A percentile compares a stretch with the other conserved stretches of the same genome.
These are phyloP conservation scores for Montipora foliosa DNA, from an alignment of 64 coral and sea anemone species.

Conservation along the genomic window DNA sequence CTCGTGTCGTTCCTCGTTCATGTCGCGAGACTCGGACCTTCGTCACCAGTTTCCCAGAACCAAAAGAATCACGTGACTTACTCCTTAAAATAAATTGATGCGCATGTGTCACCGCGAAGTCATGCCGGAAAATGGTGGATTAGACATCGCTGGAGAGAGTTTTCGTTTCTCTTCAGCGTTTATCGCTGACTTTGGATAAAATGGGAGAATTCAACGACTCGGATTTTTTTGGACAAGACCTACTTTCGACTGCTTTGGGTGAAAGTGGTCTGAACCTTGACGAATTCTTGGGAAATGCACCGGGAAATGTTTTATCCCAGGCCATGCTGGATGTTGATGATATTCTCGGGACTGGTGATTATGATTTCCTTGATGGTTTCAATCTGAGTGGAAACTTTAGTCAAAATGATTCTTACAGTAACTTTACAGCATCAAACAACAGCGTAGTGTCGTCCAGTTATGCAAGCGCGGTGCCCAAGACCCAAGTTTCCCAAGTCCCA, in stretches of 20 bases:
- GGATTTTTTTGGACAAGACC: constrained; percentile 44
- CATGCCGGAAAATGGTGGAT: constrained; percentile 62
- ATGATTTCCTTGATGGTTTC: constrained; percentile 27
- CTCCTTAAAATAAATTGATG: background rate
- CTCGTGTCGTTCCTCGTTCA: too few species aligned
- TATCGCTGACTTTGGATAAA: constrained; percentile 45
- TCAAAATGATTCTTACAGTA: background rate
- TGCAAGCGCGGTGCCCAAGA: background rate
- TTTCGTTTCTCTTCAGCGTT: constrained; percentile 60
- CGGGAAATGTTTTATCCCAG: constrained; percentile 52
- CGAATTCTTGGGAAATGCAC: constrained; percentile 52
- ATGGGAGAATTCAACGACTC: constrained; percentile 26
- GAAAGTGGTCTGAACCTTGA: constrained; percentile 79
- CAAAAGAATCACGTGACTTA: background rate
- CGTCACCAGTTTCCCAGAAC: background rate
- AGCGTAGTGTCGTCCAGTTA: background rate
- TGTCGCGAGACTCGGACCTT: too few species aligned
- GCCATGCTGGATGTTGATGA: background rate
- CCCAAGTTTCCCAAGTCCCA: constrained; percentile 14
- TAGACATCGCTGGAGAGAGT: constrained; percentile 27
- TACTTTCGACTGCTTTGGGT: constrained; percentile 67
- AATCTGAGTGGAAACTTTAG: constrained; percentile 9
- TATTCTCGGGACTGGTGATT: background rate
- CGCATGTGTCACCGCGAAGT: constrained; percentile 22
- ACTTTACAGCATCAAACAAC: constrained; percentile 11